A percentile compares a stretch with the other conserved stretches of the same genome.
phyloP scores from a whole-genome alignment of 37 sponge, comb jelly and placozoan genomes.

The Geodia barretti region DNA sequence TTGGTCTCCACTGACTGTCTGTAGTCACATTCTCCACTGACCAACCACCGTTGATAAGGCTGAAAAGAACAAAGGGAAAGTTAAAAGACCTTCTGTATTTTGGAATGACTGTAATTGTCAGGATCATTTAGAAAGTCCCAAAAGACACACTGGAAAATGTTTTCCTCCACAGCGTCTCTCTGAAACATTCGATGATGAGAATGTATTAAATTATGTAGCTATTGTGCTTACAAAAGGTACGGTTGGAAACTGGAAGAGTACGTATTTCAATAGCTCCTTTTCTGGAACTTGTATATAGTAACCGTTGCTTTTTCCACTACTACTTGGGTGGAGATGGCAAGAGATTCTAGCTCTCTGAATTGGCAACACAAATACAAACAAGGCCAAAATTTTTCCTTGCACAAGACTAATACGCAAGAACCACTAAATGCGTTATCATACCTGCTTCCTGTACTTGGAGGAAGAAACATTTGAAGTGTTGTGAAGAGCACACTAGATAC shows the following conservation, averaged over 20 bases:
- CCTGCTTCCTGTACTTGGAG: not conserved
- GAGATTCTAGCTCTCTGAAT: not conserved
- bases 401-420: too few relatives aligned
- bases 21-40: not conserved
- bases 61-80: not conserved
- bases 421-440: not conserved
- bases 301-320: not conserved
- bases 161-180: not conserved
- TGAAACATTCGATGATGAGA: not conserved
- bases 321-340: not conserved
- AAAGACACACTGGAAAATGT: not conserved
- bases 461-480: not conserved
- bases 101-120: not conserved
- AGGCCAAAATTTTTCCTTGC: too few relatives aligned
- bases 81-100: not conserved
- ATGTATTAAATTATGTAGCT: too few relatives aligned
- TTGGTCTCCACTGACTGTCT: not conserved
- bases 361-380: too few relatives aligned
- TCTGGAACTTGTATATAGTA: too few relatives aligned
- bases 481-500: not conserved
- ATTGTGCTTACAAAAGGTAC: too few relatives aligned
- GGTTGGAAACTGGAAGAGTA: too few relatives aligned
- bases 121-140: not conserved
- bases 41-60: not conserved
- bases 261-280: too few relatives aligned